phyloP scores from a whole-genome alignment of 2,797 vertebrate species.

The Erpetoichthys calabaricus region DNA sequence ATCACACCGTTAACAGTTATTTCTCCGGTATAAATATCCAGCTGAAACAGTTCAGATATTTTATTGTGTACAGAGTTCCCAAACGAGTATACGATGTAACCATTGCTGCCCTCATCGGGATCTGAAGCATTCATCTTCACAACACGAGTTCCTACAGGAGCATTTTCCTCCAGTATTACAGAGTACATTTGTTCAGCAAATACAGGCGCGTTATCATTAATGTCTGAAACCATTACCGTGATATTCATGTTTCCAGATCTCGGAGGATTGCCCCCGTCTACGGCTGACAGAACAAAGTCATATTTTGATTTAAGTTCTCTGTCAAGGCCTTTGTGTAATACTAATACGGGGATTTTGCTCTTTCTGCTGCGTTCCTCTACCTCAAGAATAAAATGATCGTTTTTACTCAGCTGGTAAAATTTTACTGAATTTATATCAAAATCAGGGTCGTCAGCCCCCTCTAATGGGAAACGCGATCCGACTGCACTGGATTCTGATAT shows the following conservation, averaged over 20 bases:
- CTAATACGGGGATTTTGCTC: conserved; percentile 29
- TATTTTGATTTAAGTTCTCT: conserved; percentile 15
- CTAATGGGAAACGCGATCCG: conserved; percentile 25
- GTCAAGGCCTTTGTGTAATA: conserved; percentile 28
- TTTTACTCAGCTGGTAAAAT: conserved; percentile 29
- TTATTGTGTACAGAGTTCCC: conserved; percentile 29
- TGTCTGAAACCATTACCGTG: conserved; percentile 30
- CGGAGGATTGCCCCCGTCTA: conserved; percentile 32
- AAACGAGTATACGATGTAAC: conserved; percentile 30
- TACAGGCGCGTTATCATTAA: conserved; percentile 48
- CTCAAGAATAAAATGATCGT: conserved; percentile 33
- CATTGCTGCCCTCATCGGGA: conserved; percentile 28
- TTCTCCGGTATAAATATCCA: conserved; percentile 26
- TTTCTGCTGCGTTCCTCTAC: conserved; percentile 28
- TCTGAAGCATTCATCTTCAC: conserved; percentile 34
- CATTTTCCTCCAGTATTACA: conserved; percentile 27
- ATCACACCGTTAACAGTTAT: conserved; percentile 20
- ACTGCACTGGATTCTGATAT: conserved; percentile 27
- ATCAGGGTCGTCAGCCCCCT: conserved; percentile 31
- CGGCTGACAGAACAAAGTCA: conserved; percentile 10
- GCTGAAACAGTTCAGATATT: conserved; percentile 25
- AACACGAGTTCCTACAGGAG: conserved; percentile 16
- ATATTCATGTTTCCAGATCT: conserved; percentile 23
- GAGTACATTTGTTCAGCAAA: conserved; percentile 37
- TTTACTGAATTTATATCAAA: conserved; percentile 29